Evolutionary conservation across 2,797 vertebrate genomes (phyloP), one percentile per base, ranked within the genome.

Genomic region (Neosilurus mollespiculum): DNA sequence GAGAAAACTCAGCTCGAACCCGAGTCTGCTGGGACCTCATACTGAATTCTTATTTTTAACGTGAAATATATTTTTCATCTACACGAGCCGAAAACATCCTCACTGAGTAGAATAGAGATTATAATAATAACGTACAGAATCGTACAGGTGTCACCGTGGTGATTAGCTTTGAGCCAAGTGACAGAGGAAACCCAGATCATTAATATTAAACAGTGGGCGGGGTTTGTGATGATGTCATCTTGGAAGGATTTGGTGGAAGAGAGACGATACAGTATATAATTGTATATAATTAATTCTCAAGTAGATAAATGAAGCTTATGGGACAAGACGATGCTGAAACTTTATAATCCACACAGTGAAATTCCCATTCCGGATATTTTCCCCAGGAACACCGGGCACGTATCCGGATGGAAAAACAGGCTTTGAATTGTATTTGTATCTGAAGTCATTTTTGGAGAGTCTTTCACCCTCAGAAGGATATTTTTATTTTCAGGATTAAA

Each of bases 41-140:
- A 89, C 87, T 88, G 84, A 43, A 43, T 43, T 90, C 93, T 94
- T 93, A 78, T 87, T 94, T 93, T 93, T 83, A 88, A 92, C 89
- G 77, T 89, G 66, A 56, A 92, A 91, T 90, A 81, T 92, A n/a
- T 93, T 94, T 94, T 94, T 94, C 93, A 93, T 92, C 93, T 91
- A 90, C 90, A 89, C 91, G 91, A 93, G 90, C 89, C 15, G 89
- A 91, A 89, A 89, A 85, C 87, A 80, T 71, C 65, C 86, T 91
- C 85, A 85, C 92, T 16, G 43, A 53, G 49, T 15, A 53, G n/a
- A 73, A 20, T 7, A 15, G n/a, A 26, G 70, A 72, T 70, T n/a
- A 6, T 51, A 2, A 15, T 5, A n/a, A 4, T 43, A 43, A 2
- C 2, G 22, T 12, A 0, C 43, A 0, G 22, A 51, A 71, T 8